phyloP scores from a whole-genome alignment of 2,797 vertebrate genomes.

The Podarcis siculus region DNA sequence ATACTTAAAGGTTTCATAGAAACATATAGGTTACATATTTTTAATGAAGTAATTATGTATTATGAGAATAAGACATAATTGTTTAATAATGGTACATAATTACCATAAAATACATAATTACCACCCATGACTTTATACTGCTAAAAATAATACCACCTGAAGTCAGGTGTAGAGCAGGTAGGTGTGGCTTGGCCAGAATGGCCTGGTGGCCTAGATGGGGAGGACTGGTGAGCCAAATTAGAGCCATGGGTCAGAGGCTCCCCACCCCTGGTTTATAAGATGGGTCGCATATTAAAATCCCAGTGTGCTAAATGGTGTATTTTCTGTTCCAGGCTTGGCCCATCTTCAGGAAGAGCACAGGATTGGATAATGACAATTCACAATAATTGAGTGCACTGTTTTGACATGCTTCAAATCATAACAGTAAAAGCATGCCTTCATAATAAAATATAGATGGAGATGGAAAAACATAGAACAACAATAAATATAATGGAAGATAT shows the following conservation, averaged over 20 bases:
- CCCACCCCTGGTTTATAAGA: too few relatives aligned
- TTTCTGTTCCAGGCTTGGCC: slow-evolving; percentile 53
- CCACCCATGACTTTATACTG: too few relatives aligned
- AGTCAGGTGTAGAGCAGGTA: too few relatives aligned
- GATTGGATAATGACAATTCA: slow-evolving; percentile 68
- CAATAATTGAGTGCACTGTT: slow-evolving; percentile 79
- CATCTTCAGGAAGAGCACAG: slow-evolving; percentile 47
- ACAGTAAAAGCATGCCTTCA: slow-evolving; percentile 74
- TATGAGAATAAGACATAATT: too few relatives aligned
- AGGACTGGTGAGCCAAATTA: too few relatives aligned
- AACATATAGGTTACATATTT: neutral
- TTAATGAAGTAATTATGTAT: too few relatives aligned
- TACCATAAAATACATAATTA: too few relatives aligned
- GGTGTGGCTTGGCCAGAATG: too few relatives aligned
- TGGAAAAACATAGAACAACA: slow-evolving; percentile 67
- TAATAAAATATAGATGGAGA: slow-evolving; percentile 72
- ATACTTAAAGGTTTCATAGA: neutral
- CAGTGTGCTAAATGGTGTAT: slow-evolving; percentile 13
- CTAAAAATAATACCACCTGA: too few relatives aligned
- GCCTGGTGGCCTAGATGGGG: too few relatives aligned
- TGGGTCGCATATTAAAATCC: neutral
- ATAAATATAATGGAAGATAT: slow-evolving; percentile 72
- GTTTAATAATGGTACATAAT: too few relatives aligned
- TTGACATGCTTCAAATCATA: slow-evolving; percentile 77
- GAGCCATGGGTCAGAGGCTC: too few relatives aligned